Percentiles rank a stretch among this genome's conserved stretches.
Evolutionary conservation across 2,888 invertebrate species (phyloP).

Genomic region (Dryadula phaetusa): DNA sequence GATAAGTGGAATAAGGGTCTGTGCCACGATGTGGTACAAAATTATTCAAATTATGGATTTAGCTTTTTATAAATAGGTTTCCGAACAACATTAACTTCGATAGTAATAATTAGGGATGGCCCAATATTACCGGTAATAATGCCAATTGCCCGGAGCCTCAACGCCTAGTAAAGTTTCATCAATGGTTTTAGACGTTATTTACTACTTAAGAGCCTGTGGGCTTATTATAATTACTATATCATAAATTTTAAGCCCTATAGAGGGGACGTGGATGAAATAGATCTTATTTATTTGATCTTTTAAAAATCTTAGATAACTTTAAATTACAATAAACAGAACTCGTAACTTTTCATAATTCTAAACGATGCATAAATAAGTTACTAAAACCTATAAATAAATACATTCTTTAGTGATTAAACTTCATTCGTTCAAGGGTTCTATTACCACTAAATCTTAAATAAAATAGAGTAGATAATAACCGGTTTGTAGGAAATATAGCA

Average conservation of each 20-base stretch:
- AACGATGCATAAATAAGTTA: no score
- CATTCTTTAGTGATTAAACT: background rate
- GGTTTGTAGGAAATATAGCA: conserved; percentile 18
- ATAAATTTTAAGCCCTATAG: conserved; percentile 31
- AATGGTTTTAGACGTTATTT: conserved; percentile 39
- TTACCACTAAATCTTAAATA: background rate
- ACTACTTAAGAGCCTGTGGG: conserved; percentile 35
- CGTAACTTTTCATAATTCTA: background rate
- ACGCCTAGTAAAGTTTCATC: conserved; percentile 43
- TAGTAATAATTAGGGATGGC: conserved; percentile 35
- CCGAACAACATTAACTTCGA: conserved; percentile 11
- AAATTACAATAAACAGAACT: background rate
- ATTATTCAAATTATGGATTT: conserved; percentile 17
- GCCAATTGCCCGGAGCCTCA: conserved; percentile 32
- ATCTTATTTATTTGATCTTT: conserved; percentile 15
- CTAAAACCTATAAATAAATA: no score
- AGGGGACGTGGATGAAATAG: background rate
- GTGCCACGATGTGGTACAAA: background rate
- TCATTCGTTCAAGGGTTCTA: background rate
- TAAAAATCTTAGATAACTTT: background rate
- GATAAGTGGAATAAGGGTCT: background rate
- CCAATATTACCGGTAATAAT: conserved; percentile 37
- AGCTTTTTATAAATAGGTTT: background rate
- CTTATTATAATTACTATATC: conserved; percentile 34
- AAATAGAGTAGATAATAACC: background rate